Conservation (phyloP, 2,113 vertebrate genomes). For the Ariopsis seemanni region DNA sequence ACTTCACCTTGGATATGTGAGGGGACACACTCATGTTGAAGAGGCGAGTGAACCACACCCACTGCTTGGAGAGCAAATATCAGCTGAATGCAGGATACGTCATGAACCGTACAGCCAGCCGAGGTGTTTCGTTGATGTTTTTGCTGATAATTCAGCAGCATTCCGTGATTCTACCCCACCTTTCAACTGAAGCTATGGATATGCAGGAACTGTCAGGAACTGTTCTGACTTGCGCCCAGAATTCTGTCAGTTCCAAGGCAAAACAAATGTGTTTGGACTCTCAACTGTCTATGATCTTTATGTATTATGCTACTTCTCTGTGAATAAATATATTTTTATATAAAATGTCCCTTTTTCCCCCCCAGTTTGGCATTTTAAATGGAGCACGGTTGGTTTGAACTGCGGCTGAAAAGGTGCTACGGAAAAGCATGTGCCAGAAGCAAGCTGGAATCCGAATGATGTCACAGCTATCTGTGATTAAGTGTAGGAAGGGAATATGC, state of each 20-base stretch:
- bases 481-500: background rate
- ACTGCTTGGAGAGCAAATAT: background rate
- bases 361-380: background rate
- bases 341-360: background rate
- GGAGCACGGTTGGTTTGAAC: background rate
- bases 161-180: background rate
- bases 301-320: background rate
- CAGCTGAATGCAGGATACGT: background rate
- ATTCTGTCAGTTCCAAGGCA: background rate
- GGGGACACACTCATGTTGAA: background rate
- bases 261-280: background rate
- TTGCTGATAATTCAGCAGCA: background rate
- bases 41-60: background rate
- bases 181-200: background rate
- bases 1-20: background rate
- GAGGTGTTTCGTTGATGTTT: background rate
- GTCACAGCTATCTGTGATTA: background rate
- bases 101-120: background rate
- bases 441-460: background rate
- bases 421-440: background rate
- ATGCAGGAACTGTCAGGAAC: no score
- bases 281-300: background rate
- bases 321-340: conserved; percentile 50
- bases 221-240: no score
- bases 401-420: background rate